Base-by-base conservation (phyloP, 2,888 invertebrate genomes). In the Osmoderma eremita region DNA sequence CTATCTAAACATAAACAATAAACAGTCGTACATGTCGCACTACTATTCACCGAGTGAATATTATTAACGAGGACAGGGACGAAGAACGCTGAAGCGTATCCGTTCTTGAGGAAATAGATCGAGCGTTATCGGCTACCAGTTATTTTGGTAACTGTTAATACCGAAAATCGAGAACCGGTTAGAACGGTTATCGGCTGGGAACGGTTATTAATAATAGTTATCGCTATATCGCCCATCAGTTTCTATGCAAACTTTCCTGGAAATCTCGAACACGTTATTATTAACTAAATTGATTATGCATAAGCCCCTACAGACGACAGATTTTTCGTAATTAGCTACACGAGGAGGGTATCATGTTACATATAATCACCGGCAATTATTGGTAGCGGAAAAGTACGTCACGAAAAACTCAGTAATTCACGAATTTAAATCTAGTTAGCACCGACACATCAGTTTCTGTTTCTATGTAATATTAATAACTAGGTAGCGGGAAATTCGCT, bases 351-450 rank as follows among this genome's bases (percentile, higher is more conserved):
- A 18, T 17, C 39, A 4, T 10, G n/a, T 30, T 30, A 30, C 10
- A 8, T 30, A 30, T 30, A 30, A 30, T 30, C 30, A 30, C n/a
- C n/a, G 41, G 22, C 13, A 56, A 22, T 41, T 56, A 56, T 20
- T 41, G 56, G 39, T 41, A 20, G 15, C 30, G 45, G 30, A 15
- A 24, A 24, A 15, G 24, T 15, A 45, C 30, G 45, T 15, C 58
- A 17, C 12, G 45, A 30, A 45, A 45, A 30, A 24, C 45, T 36
- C 45, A 5, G 45, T 61, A 17, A 45, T 45, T 36, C 45, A 18
- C 17, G 24, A 61, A 61, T 61, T 45, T 61, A 61, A 45, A 61
- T 45, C 58, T 30, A 45, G 36, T 61, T 61, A 61, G 45, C 30
- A 24, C 17, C 17, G 13, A 30, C 30, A 61, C 30, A 24, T 45